Conservation (phyloP, 2,888 invertebrate genomes). For the Timema podura region DNA sequence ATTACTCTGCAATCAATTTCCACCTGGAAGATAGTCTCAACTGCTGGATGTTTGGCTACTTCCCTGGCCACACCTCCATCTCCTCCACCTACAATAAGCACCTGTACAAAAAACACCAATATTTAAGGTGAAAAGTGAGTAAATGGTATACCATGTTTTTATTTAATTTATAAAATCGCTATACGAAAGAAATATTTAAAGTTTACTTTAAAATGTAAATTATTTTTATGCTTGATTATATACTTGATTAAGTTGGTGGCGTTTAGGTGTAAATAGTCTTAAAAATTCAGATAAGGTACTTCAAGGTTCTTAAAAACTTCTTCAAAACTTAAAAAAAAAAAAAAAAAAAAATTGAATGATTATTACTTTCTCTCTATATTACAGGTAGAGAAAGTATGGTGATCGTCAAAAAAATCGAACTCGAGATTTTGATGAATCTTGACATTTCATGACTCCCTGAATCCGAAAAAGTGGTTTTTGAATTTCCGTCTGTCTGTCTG, state of each 20-base stretch:
- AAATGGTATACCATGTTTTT: too few species aligned
- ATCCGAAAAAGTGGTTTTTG: too few species aligned
- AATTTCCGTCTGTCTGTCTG: too few species aligned
- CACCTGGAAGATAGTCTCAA: slow-evolving; percentile 80
- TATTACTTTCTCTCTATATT: too few species aligned
- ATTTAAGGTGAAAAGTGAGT: not conserved
- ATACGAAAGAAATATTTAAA: not conserved
- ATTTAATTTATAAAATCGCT: too few species aligned
- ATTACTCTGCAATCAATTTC: slow-evolving; percentile 95
- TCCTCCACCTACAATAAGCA: slow-evolving; percentile 94
- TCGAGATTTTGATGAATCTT: too few species aligned
- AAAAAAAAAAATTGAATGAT: too few species aligned
- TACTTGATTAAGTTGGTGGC: not conserved
- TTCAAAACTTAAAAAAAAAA: too few species aligned
- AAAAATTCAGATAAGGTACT: not conserved
- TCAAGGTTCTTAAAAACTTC: not conserved
- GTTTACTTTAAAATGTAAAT: not conserved
- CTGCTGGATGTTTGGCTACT: slow-evolving; percentile 86
- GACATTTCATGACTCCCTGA: too few species aligned
- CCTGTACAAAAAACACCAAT: slow-evolving; percentile 43
- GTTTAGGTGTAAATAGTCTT: not conserved
- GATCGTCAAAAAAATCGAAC: too few species aligned
- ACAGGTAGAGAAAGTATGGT: too few species aligned
- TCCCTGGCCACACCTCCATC: slow-evolving; percentile 97
- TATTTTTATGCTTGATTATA: not conserved